Conservation (phyloP, 2,113 vertebrate genomes). For the Bolborhynchus lineola region DNA sequence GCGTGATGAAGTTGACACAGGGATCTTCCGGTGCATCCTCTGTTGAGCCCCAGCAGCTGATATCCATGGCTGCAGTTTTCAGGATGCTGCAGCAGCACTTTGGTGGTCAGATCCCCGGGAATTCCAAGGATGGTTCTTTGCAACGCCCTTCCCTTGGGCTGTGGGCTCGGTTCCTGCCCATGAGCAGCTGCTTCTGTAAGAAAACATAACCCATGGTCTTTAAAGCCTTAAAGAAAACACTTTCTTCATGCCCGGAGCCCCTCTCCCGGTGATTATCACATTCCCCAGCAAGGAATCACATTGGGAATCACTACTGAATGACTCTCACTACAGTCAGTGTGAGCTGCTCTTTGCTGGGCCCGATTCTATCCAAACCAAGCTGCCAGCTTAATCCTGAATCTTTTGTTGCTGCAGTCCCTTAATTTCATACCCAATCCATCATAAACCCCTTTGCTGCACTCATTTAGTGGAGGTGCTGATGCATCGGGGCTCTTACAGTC, state of each 20-base stretch:
- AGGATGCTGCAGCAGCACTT: neutral
- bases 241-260: neutral
- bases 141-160: neutral
- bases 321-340: rapidly evolving
- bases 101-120: neutral
- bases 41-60: neutral
- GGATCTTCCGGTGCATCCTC: neutral
- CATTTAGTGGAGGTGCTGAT: neutral
- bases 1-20: rapidly evolving
- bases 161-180: neutral
- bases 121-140: neutral
- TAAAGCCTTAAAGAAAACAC: neutral
- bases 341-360: neutral
- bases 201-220: neutral
- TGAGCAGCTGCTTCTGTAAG: neutral
- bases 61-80: neutral
- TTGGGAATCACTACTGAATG: rapidly evolving
- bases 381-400: neutral
- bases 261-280: rapidly evolving
- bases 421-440: neutral
- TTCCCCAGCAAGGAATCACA: neutral
- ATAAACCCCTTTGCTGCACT: neutral
- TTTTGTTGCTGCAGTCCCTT: neutral
- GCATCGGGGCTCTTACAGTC: neutral
- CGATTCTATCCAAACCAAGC: neutral